phyloP scores from a whole-genome alignment of 2,888 invertebrate genomes.

The Chrysolina haemoptera region DNA sequence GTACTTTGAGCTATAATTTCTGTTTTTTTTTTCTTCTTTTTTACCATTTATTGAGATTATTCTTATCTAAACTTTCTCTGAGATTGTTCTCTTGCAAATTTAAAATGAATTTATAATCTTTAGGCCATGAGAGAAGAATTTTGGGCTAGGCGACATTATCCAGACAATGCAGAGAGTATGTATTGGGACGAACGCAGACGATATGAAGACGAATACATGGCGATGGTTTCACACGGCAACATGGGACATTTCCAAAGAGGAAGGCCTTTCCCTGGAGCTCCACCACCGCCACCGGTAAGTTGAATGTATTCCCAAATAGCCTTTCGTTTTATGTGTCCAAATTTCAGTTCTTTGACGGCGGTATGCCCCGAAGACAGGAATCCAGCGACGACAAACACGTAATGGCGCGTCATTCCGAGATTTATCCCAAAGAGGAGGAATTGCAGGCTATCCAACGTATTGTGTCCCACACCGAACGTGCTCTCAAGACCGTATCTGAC shows the following conservation, averaged over 20 bases:
- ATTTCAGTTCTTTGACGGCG: constrained; percentile 70
- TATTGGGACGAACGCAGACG: constrained; percentile 91
- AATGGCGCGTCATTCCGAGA: constrained; percentile 91
- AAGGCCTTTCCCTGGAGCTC: constrained; percentile 67
- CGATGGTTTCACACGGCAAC: constrained; percentile 80
- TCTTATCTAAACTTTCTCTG: too few species aligned
- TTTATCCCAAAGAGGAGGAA: constrained; percentile 94
- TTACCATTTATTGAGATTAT: too few species aligned
- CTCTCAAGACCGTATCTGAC: constrained; percentile 95
- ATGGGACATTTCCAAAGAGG: constrained; percentile 72
- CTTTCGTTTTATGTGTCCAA: constrained; percentile 62
- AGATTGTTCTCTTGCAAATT: constrained; percentile 22
- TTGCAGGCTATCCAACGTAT: constrained; percentile 91
- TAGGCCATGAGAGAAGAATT: constrained; percentile 77
- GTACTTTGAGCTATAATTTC: too few species aligned
- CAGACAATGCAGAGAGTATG: constrained; percentile 83
- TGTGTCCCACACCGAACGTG: constrained; percentile 93
- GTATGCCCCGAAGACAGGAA: constrained; percentile 83
- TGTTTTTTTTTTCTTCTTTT: too few species aligned
- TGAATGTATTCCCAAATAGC: constrained; percentile 54
- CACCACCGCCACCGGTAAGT: constrained; percentile 63
- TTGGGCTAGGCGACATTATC: constrained; percentile 78
- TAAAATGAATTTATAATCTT: constrained; percentile 19
- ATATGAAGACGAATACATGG: constrained; percentile 83
- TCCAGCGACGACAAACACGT: constrained; percentile 97